These are phyloP conservation scores for Hassar affinis DNA, from an alignment of 2,113 vertebrate species.

Conservation along the genomic window DNA sequence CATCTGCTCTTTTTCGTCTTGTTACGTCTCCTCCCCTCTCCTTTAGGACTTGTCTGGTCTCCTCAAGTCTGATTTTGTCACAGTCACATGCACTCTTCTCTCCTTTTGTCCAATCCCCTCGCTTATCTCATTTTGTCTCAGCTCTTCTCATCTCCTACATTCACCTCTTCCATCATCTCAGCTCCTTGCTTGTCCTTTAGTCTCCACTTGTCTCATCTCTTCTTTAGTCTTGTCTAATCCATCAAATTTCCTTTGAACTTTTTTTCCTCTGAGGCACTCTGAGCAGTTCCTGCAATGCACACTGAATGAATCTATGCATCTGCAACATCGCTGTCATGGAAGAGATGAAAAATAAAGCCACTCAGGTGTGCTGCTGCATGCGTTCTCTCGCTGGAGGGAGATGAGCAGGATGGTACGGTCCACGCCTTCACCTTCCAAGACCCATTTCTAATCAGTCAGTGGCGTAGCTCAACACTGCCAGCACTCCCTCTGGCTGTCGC, in stretches of 20 bases:
- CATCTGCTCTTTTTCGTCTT: neutral
- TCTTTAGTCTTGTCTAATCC: neutral
- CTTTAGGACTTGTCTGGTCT: neutral
- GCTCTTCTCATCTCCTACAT: neutral
- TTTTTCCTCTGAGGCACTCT: conserved; percentile 13
- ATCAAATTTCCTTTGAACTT: neutral
- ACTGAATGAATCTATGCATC: conserved; percentile 26
- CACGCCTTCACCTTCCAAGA: conserved; percentile 72
- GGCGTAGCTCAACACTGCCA: conserved; percentile 68
- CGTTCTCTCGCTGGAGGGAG: conserved; percentile 39
- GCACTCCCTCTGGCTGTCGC: conserved; percentile 94
- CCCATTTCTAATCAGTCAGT: conserved; percentile 84
- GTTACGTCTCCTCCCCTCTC: neutral
- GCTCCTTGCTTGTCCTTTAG: neutral
- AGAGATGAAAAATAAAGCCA: conserved; percentile 31
- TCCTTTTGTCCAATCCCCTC: neutral
- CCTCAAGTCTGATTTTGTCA: neutral
- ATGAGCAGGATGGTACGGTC: conserved; percentile 55
- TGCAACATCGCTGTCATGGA: conserved; percentile 30
- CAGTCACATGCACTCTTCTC: neutral
- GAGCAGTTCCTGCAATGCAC: conserved; percentile 9
- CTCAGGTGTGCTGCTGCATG: conserved; percentile 14
- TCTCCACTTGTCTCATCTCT: neutral
- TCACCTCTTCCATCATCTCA: neutral
- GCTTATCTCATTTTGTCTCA: neutral